Evolutionary conservation across 2,113 vertebrate genomes (phyloP).

Genomic region (Alligator sinensis): DNA sequence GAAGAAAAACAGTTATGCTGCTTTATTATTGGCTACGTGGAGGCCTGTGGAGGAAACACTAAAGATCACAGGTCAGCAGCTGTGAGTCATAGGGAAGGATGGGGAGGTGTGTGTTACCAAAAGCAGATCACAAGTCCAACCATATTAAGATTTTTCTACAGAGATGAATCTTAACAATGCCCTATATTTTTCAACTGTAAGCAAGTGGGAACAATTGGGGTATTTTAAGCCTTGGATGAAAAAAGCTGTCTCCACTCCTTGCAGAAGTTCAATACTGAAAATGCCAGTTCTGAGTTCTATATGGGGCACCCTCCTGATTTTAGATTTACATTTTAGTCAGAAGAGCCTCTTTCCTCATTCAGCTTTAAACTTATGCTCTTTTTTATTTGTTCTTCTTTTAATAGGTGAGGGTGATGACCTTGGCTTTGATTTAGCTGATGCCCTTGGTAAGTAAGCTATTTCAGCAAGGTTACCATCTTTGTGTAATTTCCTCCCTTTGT

Average conservation of each 20-base stretch:
- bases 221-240: no score
- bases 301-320: not conserved
- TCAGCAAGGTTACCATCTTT: not conserved
- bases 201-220: no score
- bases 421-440: not conserved
- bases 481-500: no score
- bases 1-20: not conserved
- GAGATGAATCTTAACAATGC: not conserved
- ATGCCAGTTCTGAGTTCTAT: no score
- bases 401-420: not conserved
- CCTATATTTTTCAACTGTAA: no score
- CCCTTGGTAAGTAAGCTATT: conserved; percentile 15
- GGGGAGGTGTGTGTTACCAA: not conserved
- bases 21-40: not conserved
- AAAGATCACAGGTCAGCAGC: not conserved
- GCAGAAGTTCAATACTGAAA: not conserved
- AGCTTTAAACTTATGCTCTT: not conserved
- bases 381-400: not conserved
- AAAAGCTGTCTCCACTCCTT: not conserved
- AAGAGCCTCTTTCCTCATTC: not conserved
- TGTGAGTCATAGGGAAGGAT: not conserved
- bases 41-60: not conserved
- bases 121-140: not conserved
- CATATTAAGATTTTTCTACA: not conserved
- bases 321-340: not conserved